Conservation (phyloP, 2,888 invertebrate genomes). For the Erpobdella octoculata region DNA sequence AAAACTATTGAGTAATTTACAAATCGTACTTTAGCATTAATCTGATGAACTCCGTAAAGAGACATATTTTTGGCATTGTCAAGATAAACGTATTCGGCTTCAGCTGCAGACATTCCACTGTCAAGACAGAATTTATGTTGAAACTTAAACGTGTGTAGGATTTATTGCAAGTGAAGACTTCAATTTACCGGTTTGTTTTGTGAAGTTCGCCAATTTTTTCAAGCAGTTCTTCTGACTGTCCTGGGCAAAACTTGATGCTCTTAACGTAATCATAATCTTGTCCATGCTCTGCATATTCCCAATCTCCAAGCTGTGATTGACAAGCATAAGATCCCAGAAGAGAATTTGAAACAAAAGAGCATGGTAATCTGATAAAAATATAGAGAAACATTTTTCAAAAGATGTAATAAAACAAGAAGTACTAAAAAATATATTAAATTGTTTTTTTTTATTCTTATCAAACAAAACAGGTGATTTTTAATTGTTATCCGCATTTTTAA, state of each 20-base stretch:
- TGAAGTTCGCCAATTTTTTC: slow-evolving; percentile 90
- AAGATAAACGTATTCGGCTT: slow-evolving; percentile 90
- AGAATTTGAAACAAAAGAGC: slow-evolving; percentile 91
- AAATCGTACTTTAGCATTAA: slow-evolving; percentile 64
- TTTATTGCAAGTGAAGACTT: background rate
- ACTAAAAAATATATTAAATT: too few relatives aligned
- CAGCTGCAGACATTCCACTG: slow-evolving; percentile 92
- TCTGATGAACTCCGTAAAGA: slow-evolving; percentile 96
- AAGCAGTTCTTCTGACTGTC: slow-evolving; percentile 78
- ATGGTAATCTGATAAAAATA: slow-evolving; percentile 76
- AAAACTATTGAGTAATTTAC: too few relatives aligned
- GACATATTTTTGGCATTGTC: slow-evolving; percentile 97
- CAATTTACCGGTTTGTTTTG: slow-evolving; percentile 62
- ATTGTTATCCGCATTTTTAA: too few relatives aligned
- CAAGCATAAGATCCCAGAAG: slow-evolving; percentile 81
- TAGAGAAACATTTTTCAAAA: too few relatives aligned
- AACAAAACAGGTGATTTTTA: too few relatives aligned
- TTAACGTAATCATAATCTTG: slow-evolving; percentile 67
- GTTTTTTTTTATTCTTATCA: too few relatives aligned
- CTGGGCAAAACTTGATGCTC: slow-evolving; percentile 85
- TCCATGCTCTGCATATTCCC: slow-evolving; percentile 60
- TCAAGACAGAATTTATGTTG: background rate
- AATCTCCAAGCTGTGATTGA: slow-evolving; percentile 93
- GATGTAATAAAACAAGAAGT: too few relatives aligned
- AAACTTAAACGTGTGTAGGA: background rate